Percentiles rank a stretch among this genome's conserved stretches.
Evolutionary conservation across 2,113 vertebrate genomes (phyloP).

Genomic region (Scolopax mira): DNA sequence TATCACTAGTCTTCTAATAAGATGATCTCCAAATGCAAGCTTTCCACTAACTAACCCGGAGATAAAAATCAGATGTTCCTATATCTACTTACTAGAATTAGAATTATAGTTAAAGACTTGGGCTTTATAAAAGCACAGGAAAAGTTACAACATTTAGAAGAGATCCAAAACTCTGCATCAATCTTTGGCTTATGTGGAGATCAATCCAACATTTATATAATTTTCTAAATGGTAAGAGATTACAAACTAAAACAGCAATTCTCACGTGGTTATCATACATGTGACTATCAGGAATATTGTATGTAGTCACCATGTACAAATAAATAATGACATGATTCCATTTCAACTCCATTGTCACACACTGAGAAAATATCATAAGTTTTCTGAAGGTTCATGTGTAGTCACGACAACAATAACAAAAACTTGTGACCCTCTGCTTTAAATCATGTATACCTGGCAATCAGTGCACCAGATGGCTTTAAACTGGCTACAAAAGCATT

Average conservation of each 20-base stretch:
- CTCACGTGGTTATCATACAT: neutral
- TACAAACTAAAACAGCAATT: neutral
- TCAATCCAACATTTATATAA: neutral
- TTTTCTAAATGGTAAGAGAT: neutral
- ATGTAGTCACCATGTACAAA: neutral
- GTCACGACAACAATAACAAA: neutral
- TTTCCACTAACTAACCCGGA: neutral
- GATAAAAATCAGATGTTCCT: neutral
- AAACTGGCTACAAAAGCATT: neutral
- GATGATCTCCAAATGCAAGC: neutral
- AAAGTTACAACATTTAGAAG: neutral
- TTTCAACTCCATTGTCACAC: neutral
- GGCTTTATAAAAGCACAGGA: neutral
- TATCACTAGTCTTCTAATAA: slow-evolving; percentile 9
- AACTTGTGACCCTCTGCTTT: neutral
- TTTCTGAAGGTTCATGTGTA: neutral
- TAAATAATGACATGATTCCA: neutral
- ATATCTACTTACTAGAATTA: neutral
- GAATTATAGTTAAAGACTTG: neutral
- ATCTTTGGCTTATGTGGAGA: neutral
- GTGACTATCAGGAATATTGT: neutral
- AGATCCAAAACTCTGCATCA: neutral
- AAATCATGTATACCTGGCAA: neutral
- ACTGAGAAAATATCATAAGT: neutral
- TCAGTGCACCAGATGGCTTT: neutral